These are phyloP conservation scores for Pseudocheirus occidentalis DNA, from an alignment of 2,797 vertebrate species.

Conservation along the genomic window DNA sequence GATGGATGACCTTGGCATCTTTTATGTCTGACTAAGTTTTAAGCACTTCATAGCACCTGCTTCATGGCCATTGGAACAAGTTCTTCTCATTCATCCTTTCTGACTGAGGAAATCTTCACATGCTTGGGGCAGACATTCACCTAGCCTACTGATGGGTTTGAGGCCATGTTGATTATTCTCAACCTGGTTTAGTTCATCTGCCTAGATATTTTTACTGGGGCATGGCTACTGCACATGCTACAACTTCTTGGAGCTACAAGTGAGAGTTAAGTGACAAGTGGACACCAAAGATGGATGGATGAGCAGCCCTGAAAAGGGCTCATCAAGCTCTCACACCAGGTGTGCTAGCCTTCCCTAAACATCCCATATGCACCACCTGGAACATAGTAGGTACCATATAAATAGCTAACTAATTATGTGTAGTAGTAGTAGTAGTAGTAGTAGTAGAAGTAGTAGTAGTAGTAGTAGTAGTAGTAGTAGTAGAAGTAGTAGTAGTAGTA, in stretches of 20 bases:
- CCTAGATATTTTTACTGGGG: too few species aligned
- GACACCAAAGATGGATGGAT: background rate
- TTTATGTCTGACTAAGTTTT: background rate
- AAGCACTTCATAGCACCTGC: background rate
- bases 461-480: too few species aligned
- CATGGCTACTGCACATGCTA: too few species aligned
- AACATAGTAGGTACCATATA: background rate
- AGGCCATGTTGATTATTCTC: background rate
- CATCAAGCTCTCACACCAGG: background rate
- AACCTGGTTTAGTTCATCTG: background rate
- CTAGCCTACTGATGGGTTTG: background rate
- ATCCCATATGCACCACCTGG: background rate
- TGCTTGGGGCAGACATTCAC: background rate
- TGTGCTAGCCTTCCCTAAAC: background rate
- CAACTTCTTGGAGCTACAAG: background rate
- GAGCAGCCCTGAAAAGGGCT: background rate
- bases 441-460: too few species aligned
- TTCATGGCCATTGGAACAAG: background rate
- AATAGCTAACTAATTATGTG: background rate
- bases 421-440: too few species aligned
- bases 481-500: too few species aligned
- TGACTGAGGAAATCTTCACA: background rate
- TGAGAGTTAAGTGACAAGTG: too few species aligned
- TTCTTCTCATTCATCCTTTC: background rate
- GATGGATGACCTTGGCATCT: background rate